Base-by-base conservation (phyloP, 2,797 vertebrate species). In the Geotrypetes seraphini region DNA sequence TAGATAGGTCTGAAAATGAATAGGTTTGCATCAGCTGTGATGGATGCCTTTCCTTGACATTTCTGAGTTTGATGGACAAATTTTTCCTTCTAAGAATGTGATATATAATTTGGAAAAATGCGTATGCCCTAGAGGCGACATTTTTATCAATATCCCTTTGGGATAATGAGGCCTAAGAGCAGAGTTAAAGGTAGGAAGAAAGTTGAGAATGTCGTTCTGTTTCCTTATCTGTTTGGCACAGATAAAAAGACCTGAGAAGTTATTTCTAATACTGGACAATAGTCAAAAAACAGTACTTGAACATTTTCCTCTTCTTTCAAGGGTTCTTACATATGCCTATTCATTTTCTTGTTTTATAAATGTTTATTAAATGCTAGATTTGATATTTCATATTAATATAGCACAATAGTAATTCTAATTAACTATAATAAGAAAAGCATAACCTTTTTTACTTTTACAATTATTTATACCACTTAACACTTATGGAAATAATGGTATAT, bases 1-100 rank as follows among this genome's bases (percentile, higher is more conserved):
- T 32, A 53, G 63, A 47, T 53, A 71, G 60, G 8, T 58, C 46
- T 47, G 47, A 45, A 66, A 66, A 70, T 55, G 47, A 73, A 60
- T 57, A 42, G 60, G 53, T 63, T 63, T 44, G 7, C 35, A 48
- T 66, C 50, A 44, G 12, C 50, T 36, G 14, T 58, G 57, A 60
- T 56, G 53, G 49, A 57, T 55, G 48, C 49, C 36, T n/a, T 59
- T 52, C 37, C 38, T 35, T 57, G 55, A 62, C 39, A 50, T 53
- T 52, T 35, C 58, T 47, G 31, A 52, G 30, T 40, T 46, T 64
- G 52, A 59, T 57, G 51, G 54, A 57, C 49, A 66, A 66, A 50
- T 60, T 57, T 54, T 34, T 47, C 58, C 50, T 59, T 49, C 47
- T 61, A 56, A 60, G 66, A 34, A 69, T 39, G 56, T 56, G 37